phyloP scores from a whole-genome alignment of 2,888 invertebrate genomes.

The Apotomis turbidana region DNA sequence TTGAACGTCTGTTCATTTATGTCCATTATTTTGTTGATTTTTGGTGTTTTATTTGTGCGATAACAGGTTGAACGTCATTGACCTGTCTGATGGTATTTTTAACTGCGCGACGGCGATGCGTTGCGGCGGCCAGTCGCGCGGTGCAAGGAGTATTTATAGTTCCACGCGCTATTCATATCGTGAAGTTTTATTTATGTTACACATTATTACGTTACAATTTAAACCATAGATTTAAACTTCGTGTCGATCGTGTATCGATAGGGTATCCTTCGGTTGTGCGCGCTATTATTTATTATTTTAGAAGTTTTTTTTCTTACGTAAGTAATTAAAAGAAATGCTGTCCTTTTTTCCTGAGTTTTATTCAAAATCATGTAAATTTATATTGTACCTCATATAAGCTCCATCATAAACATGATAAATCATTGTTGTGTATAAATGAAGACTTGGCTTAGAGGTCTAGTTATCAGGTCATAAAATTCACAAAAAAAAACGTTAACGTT shows the following conservation, averaged over 20 bases:
- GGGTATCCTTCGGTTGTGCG: background rate
- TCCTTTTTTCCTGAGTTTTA: too few relatives aligned
- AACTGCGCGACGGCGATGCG: slow-evolving; percentile 55
- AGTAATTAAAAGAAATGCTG: too few relatives aligned
- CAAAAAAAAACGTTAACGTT: too few relatives aligned
- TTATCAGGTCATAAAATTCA: too few relatives aligned
- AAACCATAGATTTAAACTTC: background rate
- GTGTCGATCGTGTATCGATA: background rate
- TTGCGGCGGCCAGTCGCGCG: slow-evolving; percentile 60
- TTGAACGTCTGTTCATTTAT: slow-evolving; percentile 71
- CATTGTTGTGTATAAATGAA: too few relatives aligned
- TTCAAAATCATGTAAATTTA: too few relatives aligned
- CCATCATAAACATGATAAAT: too few relatives aligned
- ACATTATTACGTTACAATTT: slow-evolving; percentile 13
- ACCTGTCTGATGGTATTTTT: slow-evolving; percentile 71
- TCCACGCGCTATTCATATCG: slow-evolving; percentile 54
- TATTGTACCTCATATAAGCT: too few relatives aligned
- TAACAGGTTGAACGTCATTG: slow-evolving; percentile 74
- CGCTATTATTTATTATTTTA: background rate
- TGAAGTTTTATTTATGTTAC: slow-evolving; percentile 8
- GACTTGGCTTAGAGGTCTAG: too few relatives aligned
- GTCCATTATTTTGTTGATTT: slow-evolving; percentile 68
- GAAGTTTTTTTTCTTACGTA: too few relatives aligned
- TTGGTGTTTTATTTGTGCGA: slow-evolving; percentile 59
- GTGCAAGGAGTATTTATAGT: slow-evolving; percentile 68